Evolutionary conservation across 2,888 invertebrate genomes (phyloP), one percentile per base, ranked within the genome.

Genomic region (Tryphoninae sp.): DNA sequence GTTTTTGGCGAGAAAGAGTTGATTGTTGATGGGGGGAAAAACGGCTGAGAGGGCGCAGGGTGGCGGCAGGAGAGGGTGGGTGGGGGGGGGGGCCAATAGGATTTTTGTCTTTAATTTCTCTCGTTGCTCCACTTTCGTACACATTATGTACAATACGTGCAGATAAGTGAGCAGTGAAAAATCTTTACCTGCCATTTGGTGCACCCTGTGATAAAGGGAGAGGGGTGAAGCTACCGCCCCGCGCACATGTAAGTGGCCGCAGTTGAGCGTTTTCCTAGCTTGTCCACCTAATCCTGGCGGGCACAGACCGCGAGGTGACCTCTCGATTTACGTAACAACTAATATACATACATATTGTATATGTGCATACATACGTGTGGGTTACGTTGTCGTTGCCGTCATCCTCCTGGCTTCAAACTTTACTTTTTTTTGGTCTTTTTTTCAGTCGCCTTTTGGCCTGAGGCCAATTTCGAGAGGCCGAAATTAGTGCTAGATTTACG

Each of bases 401-500:
- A 55, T 40, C 45, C 33, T 49, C 19, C 42, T 33, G 55, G 69
- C 16, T 55, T 62, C 42, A 64, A 55, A 71, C 45, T 58, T 26
- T 4, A 16, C 0, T 23, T 42, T 45, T 72, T 72, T 72, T 74
- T 78, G 33, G 33, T 75, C 51, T 76, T 59, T 59, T 68, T 74
- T 62, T 65, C 16, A 53, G 53, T 53, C 19, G 49, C 33, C 33
- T 84, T 81, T 83, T 88, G 88, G 88, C 84, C 0, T 13, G 0
- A 13, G 53, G 84, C 89, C 88, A 88, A 84, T 86, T 86, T 84
- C 79, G 61, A 53, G 64, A 55, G 81, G 76, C 77, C 73, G 85
- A 86, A 88, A 88, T 88, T 87, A 88, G 82, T 76, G 84, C 64
- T 67, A 84, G 87, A 88, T 88, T 88, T 89, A 87, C 85, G 87